Base-by-base conservation (phyloP, 1,140 invertebrate species). In the Hermatobates lingyangjiaoensis region DNA sequence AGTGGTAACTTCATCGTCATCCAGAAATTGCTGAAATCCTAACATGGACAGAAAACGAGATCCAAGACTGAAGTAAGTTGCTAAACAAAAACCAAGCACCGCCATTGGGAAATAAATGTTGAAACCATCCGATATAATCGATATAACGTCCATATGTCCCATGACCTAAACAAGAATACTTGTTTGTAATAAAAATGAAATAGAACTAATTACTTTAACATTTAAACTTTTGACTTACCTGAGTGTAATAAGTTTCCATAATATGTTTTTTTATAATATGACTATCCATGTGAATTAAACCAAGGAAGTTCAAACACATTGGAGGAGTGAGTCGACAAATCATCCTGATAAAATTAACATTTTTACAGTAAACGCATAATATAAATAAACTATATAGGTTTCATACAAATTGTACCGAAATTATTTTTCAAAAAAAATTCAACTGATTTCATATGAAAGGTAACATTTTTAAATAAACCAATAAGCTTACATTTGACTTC, bases 21-120 rank as follows among this genome's bases (percentile, higher is more conserved):
- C 85, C 44, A 94, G 76, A 68, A 96, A 96, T 66, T 97, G 91
- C 64, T 95, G 89, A 67, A 97, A 94, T 25, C 93, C 93, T 55
- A 96, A 73, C 38, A 84, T 74, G 26, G 87, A 87, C 7, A 97
- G 69, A 39, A 93, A 67, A 51, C 90, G 75, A 54, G 84, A 85
- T 27, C 92, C 93, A n/a, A 96, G 65, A 61, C 84, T 87, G 64
- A 97, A 93, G 71, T 94, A 97, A 0, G 92, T 98, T 49, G 89
- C 86, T 51, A 93, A 65, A 63, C 92, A 96, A 58, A 99, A 81
- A 50, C 89, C 72, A 34, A 98, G 73, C 63, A 99, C 94, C 45
- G 86, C 77, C 75, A 98, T 97, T 0, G 96, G 96, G 67, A 98
- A 96, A 65, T 98, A 99, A 38, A 99, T 85, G 68, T 98, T 98